A percentile compares a stretch with the other conserved stretches of the same genome.
Conservation (phyloP, 2,888 invertebrate species). For the Argynnis bischoffii region DNA sequence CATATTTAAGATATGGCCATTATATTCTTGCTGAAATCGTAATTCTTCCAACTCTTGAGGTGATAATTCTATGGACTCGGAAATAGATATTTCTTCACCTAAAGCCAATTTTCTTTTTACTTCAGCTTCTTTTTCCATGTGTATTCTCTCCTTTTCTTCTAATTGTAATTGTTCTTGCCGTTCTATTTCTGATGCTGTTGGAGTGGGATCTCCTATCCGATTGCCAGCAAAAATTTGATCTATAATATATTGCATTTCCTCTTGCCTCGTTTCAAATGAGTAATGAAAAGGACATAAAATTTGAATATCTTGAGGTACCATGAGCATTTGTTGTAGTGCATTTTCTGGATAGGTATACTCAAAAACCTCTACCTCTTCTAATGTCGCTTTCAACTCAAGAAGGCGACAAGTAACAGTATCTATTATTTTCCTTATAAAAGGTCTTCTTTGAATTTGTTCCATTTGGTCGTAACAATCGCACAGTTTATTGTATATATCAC, state of each 20-base stretch:
- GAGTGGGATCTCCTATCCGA: constrained; percentile 64
- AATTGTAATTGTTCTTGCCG: constrained; percentile 55
- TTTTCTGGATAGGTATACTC: constrained; percentile 89
- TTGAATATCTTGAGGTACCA: constrained; percentile 86
- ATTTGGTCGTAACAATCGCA: constrained; percentile 84
- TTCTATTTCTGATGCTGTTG: constrained; percentile 63
- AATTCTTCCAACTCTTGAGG: constrained; percentile 58
- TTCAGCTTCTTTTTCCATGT: constrained; percentile 60
- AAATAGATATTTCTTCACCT: constrained; percentile 54
- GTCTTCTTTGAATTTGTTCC: constrained; percentile 83
- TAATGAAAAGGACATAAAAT: constrained; percentile 85
- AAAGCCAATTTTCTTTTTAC: constrained; percentile 55
- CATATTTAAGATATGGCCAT: constrained; percentile 56
- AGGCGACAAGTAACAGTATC: constrained; percentile 83
- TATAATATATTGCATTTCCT: constrained; percentile 74
- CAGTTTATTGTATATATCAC: constrained; percentile 79
- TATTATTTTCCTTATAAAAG: constrained; percentile 80
- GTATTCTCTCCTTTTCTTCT: constrained; percentile 54
- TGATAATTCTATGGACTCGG: constrained; percentile 51
- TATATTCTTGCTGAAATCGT: constrained; percentile 55
- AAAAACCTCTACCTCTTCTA: constrained; percentile 81
- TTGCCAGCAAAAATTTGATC: constrained; percentile 72
- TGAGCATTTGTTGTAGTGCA: constrained; percentile 85
- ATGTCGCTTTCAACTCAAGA: constrained; percentile 80
- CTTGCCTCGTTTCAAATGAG: constrained; percentile 77